Percentiles rank a stretch among this genome's conserved stretches.
These are phyloP conservation scores for Mormyrus lacerda DNA, from an alignment of 2,113 vertebrate species.

Conservation along the genomic window DNA sequence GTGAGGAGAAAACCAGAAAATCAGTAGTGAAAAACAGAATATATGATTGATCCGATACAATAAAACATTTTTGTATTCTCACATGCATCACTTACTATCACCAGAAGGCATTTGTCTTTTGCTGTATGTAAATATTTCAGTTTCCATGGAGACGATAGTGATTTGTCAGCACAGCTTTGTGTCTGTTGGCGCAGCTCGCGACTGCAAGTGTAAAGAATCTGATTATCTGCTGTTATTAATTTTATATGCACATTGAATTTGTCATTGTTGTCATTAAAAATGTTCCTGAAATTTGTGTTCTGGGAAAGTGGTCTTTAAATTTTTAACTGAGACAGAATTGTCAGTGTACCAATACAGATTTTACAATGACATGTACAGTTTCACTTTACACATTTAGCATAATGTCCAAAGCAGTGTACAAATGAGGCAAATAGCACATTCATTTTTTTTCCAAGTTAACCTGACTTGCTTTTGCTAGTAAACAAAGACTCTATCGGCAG, in stretches of 20 bases:
- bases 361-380: background rate
- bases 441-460: background rate
- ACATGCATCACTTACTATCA: background rate
- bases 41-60: background rate
- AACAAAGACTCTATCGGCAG: background rate
- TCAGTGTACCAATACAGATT: background rate
- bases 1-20: background rate
- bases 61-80: background rate
- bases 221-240: background rate
- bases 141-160: background rate
- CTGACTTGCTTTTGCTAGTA: background rate
- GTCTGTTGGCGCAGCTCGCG: background rate
- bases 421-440: background rate
- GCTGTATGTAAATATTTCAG: background rate
- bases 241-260: background rate
- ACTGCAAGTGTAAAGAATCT: background rate
- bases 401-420: background rate
- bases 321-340: background rate
- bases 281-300: background rate
- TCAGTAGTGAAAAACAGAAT: background rate
- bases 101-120: background rate
- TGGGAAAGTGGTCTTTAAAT: background rate
- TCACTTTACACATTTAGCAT: background rate
- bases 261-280: background rate
- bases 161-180: background rate